Evolutionary conservation across 2,797 vertebrate genomes (phyloP), one percentile per base, ranked within the genome.

Genomic region (Clarias fuscus): DNA sequence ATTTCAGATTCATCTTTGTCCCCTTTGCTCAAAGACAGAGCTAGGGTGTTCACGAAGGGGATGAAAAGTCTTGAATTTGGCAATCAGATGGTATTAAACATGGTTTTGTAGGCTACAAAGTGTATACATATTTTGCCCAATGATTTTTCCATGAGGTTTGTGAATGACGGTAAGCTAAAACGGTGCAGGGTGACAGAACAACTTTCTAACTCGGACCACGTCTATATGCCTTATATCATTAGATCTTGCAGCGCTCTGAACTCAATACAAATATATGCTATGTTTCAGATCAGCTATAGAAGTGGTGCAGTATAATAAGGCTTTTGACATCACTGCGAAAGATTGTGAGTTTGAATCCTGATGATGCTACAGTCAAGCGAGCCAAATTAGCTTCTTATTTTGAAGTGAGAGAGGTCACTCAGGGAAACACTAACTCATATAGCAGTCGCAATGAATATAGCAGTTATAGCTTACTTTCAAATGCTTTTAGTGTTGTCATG

Each of bases 31-130:
- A 80, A 8, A 1, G 27, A 22, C 24, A 5, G n/a, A 33, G 18
- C 18, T 22, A 70, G 20, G 27, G 65, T 82, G 80, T 67, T 67
- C 62, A 81, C 17, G 53, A 22, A 43, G 33, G 58, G 75, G 61
- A 20, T 43, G 76, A 59, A 78, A 78, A 40, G 58, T 24, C 59
- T 43, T 64, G 33, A 43, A 43, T 64, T 65, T 65, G 64, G 17
- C 17, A 80, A 80, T 64, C 78, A 27, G 37, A 11, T 64, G 77
- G 59, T 64, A 64, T 62, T 62, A 62, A 40, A 80, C 78, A 80
- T 40, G 20, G 58, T 20, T 0, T 78, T 5, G 17, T 78, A 43
- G 33, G 13, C 77, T 65, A 48, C 10, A 17, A n/a, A 37, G 17
- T 48, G 24, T 27, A 80, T 64, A 80, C 37, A 22, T 65, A 7